Base-by-base conservation (phyloP, 2,888 invertebrate genomes). In the Lasioglossum calceatum region DNA sequence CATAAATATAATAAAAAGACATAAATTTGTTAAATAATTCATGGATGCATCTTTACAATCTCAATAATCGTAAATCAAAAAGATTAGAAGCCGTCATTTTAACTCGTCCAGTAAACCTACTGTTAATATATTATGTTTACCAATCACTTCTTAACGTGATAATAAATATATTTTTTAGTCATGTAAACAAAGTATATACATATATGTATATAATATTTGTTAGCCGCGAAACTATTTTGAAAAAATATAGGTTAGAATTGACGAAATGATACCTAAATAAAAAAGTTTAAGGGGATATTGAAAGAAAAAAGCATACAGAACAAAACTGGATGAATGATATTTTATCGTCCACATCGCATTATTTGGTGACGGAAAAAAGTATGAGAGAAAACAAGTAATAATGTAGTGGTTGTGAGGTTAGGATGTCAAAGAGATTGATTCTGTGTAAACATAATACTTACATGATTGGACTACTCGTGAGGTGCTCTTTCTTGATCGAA, bases 341-440 rank as follows among this genome's bases (percentile, higher is more conserved):
- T 23, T 44, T 64, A 27, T 42, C 14, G 32, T 7, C 5, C 8
- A 44, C 2, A 3, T 23, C 58, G n/a, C 16, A n/a, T 8, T 58
- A 19, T 4, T 32, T 32, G 54, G 14, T 58, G 50, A 58, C 27
- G 14, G 16, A 23, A 54, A 27, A 12, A 4, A 5, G 36, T 32
- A 54, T 19, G 3, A 27, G 3, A 19, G 27, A 39, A 67, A 36
- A 32, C 23, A 19, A n/a, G 42, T 32, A 23, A 16, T 8, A 4
- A 61, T 54, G 36, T 10, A 1, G 0, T 8, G 0, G 3, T 42
- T 58, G 23, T 58, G 23, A 85, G 85, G 85, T 85, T 85, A 84
- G 39, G 10, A 1, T 0, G 5, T 0, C 5, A 50, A 3, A 19
- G 36, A 50, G 14, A 27, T 23, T 1, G 16, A 64, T 74, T 61